A percentile compares a stretch with the other conserved stretches of the same genome.
phyloP scores from a whole-genome alignment of 2,888 invertebrate genomes.

The Thecocarcelia acutangulata region DNA sequence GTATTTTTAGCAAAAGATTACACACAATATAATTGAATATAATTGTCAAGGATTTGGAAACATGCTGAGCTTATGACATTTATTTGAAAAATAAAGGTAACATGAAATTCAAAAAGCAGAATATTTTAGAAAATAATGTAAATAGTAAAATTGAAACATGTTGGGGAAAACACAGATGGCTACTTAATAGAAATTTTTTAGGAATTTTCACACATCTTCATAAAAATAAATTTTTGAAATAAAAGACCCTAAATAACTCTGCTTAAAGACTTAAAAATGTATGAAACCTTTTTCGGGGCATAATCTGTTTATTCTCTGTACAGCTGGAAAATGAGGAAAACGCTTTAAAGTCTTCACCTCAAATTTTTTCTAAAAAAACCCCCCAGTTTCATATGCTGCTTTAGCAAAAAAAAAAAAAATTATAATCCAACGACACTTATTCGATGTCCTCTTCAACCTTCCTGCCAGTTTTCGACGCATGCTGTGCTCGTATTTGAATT shows the following conservation, averaged over 20 bases:
- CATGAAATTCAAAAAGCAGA: background rate
- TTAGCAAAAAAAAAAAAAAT: background rate
- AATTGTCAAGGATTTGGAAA: constrained; percentile 35
- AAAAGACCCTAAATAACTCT: too few species aligned
- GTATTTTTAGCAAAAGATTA: constrained; percentile 24
- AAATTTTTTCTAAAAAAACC: constrained; percentile 22
- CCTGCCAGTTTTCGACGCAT: constrained; percentile 19
- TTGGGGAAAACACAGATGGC: background rate
- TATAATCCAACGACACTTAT: constrained; percentile 45
- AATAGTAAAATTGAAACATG: background rate
- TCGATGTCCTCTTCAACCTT: constrained; percentile 6
- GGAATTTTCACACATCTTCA: too few species aligned
- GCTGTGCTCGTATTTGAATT: constrained; percentile 50
- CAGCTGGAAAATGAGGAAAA: constrained; percentile 10
- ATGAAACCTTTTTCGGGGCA: background rate
- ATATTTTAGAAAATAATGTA: background rate
- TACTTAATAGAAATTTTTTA: background rate
- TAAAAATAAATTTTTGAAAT: too few species aligned
- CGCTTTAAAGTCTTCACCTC: too few species aligned
- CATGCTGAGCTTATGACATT: constrained; percentile 45
- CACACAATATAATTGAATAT: constrained; percentile 46
- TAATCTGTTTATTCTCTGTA: constrained; percentile 22
- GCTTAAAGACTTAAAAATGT: constrained; percentile 9
- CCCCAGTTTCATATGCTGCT: constrained; percentile 41
- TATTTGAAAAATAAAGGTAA: constrained; percentile 25